Evolutionary conservation across 2,888 invertebrate species (phyloP), one percentile per base, ranked within the genome.

Genomic region (Axea sp.): DNA sequence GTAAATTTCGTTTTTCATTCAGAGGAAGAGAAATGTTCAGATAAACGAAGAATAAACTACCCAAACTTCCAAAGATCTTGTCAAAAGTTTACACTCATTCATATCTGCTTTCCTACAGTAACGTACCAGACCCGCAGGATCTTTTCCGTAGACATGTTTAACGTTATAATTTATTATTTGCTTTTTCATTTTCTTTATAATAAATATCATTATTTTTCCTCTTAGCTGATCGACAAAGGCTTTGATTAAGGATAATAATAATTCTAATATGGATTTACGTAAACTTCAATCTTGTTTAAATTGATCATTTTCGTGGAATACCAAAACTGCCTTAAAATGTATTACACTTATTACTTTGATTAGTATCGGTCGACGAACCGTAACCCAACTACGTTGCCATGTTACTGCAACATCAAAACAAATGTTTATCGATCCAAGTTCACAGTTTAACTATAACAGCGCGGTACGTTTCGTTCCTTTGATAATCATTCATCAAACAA

Each of bases 391-490:
- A 68, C 33, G 75, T 75, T 75, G 75, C 75, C 55, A 75, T 45
- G 75, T 19, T 68, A 75, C 68, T 41, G 12, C 64, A 68, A 68
- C 68, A 57, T 68, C 75, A 73, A 75, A 75, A 75, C 75, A 75
- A 73, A 73, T 68, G 72, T 68, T 68, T 75, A 75, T 75, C 64
- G 75, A 75, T 73, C 72, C 51, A 43, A 59, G 65, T 49, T 65
- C n/a, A n/a, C 53, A 47, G 26, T 22, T 43, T 37, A 11, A 22
- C 43, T 43, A 39, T 39, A 35, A 47, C 39, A 24, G 31, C 45
- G 35, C 55, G 28, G 24, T 24, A 53, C 28, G 33, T 19, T 11
- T 24, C 9, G 19, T 2, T 43, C 37, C 17, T 22, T 17, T 35
- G 41, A 47, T 30, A 57, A 57, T 43, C 71, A 71, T 49, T 71